Conservation (phyloP, 1,140 invertebrate species). For the Zaprionus nigranus region DNA sequence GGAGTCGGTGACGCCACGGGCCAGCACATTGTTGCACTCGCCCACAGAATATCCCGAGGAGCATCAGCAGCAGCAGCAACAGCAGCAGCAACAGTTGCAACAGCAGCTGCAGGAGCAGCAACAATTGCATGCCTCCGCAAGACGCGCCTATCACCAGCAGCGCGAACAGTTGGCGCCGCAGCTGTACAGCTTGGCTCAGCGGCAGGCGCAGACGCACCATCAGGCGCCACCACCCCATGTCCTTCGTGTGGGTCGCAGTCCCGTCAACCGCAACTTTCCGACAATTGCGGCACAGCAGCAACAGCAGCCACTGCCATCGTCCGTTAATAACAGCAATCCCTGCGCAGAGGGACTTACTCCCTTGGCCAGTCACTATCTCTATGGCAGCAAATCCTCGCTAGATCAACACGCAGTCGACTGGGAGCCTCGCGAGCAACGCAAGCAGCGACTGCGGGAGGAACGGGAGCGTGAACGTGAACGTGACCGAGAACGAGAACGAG, state of each 20-base stretch:
- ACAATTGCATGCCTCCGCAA: conserved; percentile 51
- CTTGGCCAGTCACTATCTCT: conserved; percentile 74
- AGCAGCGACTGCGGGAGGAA: conserved; percentile 64
- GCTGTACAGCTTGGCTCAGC: conserved; percentile 59
- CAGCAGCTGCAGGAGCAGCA: conserved; percentile 51
- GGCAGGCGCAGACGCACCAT: conserved; percentile 32
- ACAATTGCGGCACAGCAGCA: conserved; percentile 24
- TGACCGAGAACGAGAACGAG: conserved; percentile 34
- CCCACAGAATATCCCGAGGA: conserved; percentile 65
- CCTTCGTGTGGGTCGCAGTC: conserved; percentile 73
- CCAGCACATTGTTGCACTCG: conserved; percentile 62
- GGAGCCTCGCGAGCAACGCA: conserved; percentile 70
- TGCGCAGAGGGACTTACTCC: conserved; percentile 76
- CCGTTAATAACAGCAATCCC: conserved; percentile 53
- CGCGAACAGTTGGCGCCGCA: conserved; percentile 52
- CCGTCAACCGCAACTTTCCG: conserved; percentile 60
- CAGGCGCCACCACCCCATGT: conserved; percentile 45
- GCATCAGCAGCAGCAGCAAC: conserved; percentile 41
- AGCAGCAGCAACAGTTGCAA: conserved; percentile 40
- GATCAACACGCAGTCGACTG: conserved; percentile 61
- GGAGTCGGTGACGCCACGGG: conserved; percentile 67
- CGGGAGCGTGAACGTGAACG: conserved; percentile 57
- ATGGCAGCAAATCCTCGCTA: conserved; percentile 75
- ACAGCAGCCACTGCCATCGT: conserved; percentile 15
- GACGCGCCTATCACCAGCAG: conserved; percentile 70